Base-by-base conservation (phyloP, 2,888 invertebrate species). In the Theretra japonica region DNA sequence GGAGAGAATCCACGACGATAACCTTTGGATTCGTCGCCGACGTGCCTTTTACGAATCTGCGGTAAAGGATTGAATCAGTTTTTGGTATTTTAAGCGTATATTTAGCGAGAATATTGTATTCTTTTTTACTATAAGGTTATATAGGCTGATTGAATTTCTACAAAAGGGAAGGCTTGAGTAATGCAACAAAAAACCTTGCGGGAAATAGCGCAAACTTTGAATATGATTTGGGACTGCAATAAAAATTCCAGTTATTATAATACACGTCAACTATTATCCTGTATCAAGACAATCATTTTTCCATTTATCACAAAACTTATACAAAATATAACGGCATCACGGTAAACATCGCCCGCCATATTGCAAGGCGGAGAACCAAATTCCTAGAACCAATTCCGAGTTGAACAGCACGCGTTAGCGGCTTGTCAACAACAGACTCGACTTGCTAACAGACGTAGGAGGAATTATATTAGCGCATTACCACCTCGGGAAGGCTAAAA, bases 381-480 rank as follows among this genome's bases (percentile, higher is more conserved):
- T 65, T 41, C 62, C n/a, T n/a, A 41, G 62, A 62, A 62, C 53
- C 53, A n/a, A 19, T 4, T 21, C 2, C 30, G 62, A 62, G 41
- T 41, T 62, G 21, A 62, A 62, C n/a, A 62, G 62, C 62, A 62
- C n/a, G 21, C 53, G 70, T 53, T 70, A 58, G 56, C 75, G 76
- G 83, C 80, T 81, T 83, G 80, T 85, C 83, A 78, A 65, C 65
- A 65, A 5, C 81, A 74, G 78, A 56, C 73, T 72, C 72, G 85
- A 65, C 21, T 65, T 82, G 86, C 80, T 87, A 86, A 87, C 82
- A 80, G 82, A 75, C 70, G 82, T 79, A 80, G 75, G 73, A 78
- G 79, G 80, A 80, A 85, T 84, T 78, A 82, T 85, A 85, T 86
- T 85, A 84, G 80, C 83, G 83, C 82, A 85, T 88, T 88, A 88